phyloP scores from a whole-genome alignment of 53 echinoderm and acorn worm genomes.

The Echinometra lucunter region DNA sequence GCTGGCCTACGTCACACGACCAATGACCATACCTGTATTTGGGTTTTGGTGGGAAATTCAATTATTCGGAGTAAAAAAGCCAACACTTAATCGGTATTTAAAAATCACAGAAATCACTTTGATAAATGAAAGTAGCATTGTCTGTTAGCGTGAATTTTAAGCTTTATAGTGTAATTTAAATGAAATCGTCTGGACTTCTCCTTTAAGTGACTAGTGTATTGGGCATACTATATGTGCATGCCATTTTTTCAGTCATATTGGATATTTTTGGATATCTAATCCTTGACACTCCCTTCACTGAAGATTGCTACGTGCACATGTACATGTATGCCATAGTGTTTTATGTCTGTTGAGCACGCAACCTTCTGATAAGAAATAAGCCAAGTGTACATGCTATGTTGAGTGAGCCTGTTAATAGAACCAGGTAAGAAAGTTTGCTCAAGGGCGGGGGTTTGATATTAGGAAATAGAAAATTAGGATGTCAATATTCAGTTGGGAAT shows the following conservation, averaged over 20 bases:
- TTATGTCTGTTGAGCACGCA: neutral
- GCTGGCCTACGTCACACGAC: no score
- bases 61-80: no score
- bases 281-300: constrained; percentile 10
- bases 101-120: no score
- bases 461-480: constrained; percentile 47
- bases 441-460: neutral
- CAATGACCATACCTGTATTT: no score
- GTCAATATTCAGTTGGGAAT: constrained; percentile 24
- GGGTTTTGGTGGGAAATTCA: no score
- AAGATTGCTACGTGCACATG: constrained; percentile 12
- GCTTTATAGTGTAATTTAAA: no score
- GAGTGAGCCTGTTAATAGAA: neutral
- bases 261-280: neutral
- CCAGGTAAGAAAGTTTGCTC: constrained; percentile 7
- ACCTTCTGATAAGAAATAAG: constrained; percentile 12
- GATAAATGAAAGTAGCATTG: no score
- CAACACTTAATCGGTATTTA: no score
- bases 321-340: no score
- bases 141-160: no score
- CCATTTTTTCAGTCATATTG: neutral
- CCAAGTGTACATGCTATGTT: neutral
- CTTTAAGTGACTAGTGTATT: neutral
- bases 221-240: neutral
- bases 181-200: no score